Percentiles rank a stretch among this genome's conserved stretches.
phyloP scores from a whole-genome alignment of 1,140 invertebrate genomes.

The Drosophila santomea region DNA sequence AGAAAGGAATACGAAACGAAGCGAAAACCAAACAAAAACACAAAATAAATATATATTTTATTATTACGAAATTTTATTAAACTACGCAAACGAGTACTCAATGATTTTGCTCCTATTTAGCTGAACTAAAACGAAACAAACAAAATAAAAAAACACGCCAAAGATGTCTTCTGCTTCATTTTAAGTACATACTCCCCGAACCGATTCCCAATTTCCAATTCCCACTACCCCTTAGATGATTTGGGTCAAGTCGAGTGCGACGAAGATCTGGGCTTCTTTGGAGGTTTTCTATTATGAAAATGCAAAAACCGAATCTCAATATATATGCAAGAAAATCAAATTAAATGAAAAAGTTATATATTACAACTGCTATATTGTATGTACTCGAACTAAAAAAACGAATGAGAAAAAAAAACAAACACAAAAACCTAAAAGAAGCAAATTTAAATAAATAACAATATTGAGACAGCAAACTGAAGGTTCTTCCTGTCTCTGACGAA shows the following conservation, averaged over 20 bases:
- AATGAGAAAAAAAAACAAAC: slow-evolving; percentile 33
- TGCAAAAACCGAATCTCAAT: slow-evolving; percentile 47
- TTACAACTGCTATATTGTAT: slow-evolving; percentile 80
- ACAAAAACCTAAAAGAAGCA: slow-evolving; percentile 62
- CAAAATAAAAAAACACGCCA: slow-evolving; percentile 66
- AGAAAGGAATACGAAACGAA: slow-evolving; percentile 26
- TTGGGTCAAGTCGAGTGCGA: not conserved
- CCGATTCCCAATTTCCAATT: slow-evolving; percentile 11
- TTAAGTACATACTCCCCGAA: slow-evolving; percentile 62
- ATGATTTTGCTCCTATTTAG: slow-evolving; percentile 81
- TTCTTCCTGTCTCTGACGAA: slow-evolving; percentile 21
- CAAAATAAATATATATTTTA: slow-evolving; percentile 74
- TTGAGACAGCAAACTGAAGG: slow-evolving; percentile 59
- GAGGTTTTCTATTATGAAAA: slow-evolving; percentile 65
- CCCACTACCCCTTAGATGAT: not conserved
- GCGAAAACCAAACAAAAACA: slow-evolving; percentile 37
- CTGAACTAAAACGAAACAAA: slow-evolving; percentile 56
- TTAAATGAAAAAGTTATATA: slow-evolving; percentile 76
- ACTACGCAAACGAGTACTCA: slow-evolving; percentile 77
- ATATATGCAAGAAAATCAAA: slow-evolving; percentile 79
- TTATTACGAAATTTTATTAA: slow-evolving; percentile 79
- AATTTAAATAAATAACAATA: slow-evolving; percentile 81
- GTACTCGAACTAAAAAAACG: slow-evolving; percentile 66
- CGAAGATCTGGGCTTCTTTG: not conserved
- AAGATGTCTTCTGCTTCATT: slow-evolving; percentile 82